Conservation (phyloP, 37 sponge, comb jelly and placozoan species). For the Geodia barretti region DNA sequence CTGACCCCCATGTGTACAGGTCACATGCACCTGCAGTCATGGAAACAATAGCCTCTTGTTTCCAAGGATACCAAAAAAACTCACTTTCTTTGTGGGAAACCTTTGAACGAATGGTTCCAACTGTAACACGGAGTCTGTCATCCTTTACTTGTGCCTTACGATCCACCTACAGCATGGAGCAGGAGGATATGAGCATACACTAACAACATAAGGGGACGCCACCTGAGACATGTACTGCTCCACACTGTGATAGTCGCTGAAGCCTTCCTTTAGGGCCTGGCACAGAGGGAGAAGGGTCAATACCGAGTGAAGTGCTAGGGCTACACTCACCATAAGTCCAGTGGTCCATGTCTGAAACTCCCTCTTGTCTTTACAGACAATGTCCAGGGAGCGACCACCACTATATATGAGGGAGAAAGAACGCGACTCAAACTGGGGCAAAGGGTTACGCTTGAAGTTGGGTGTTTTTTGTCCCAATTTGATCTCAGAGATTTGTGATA, state of each 20-base stretch:
- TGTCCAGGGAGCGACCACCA: slow-evolving; percentile 71
- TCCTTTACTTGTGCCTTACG: not conserved
- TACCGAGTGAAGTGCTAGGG: not conserved
- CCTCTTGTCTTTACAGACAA: slow-evolving; percentile 81
- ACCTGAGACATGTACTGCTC: slow-evolving; percentile 7
- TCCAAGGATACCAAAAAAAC: not conserved
- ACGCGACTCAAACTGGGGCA: slow-evolving; percentile 83
- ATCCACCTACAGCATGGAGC: not conserved
- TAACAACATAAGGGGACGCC: not conserved
- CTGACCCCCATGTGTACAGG: slow-evolving; percentile 90
- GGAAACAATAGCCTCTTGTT: not conserved
- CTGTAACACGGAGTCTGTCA: slow-evolving; percentile 37
- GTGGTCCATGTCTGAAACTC: slow-evolving; percentile 86
- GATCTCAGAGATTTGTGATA: slow-evolving; percentile 82
- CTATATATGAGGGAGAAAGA: slow-evolving; percentile 85
- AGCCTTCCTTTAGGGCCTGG: slow-evolving; percentile 77
- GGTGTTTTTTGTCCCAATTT: slow-evolving; percentile 77
- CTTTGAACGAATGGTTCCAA: slow-evolving; percentile 60
- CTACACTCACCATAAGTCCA: slow-evolving; percentile 55
- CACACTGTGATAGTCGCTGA: slow-evolving; percentile 58
- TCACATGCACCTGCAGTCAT: slow-evolving; percentile 71
- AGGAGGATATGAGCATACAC: not conserved
- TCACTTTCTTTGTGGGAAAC: slow-evolving; percentile 50
- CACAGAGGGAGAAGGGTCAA: not conserved
- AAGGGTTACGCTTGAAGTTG: slow-evolving; percentile 73